Evolutionary conservation across 2,113 vertebrate genomes (phyloP), one percentile per base, ranked within the genome.

Genomic region (Vimba vimba): DNA sequence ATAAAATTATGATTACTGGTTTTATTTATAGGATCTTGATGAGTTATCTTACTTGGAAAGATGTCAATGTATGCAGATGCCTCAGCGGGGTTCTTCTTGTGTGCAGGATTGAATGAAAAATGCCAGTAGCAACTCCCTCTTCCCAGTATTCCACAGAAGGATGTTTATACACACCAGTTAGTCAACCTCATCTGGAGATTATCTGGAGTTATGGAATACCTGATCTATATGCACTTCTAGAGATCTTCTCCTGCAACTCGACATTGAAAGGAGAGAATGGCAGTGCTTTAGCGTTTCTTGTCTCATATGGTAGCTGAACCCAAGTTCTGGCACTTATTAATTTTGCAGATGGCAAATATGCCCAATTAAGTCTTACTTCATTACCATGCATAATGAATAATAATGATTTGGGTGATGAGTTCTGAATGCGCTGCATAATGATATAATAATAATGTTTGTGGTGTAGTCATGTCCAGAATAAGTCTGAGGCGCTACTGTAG

Each of bases 21-120:
- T 84, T 80, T 77, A 88, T 90, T 88, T 87, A 86, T 88, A 74
- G 25, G 19, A 76, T 52, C 50, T 45, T 85, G 83, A 80, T 85
- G 78, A 85, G 43, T 71, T 50, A 82, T 82, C 39, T 83, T 77
- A 74, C 59, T 59, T 71, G 76, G 82, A 85, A 82, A 62, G 43
- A 39, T 62, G 55, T 55, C 75, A 59, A 83, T 57, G 30, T 47
- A 66, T 66, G 10, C 55, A 75, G 17, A 19, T 36, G n/a, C 36
- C 80, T 69, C 59, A 8, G 7, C 43, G 71, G 55, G 82, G 43
- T 36, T 36, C 4, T 59, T 81, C 47, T 27, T 86, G 66, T 47
- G 66, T 17, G n/a, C 30, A 25, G 69, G 76, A 85, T 77, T 85
- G 30, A 57, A 76, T 1, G 55, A 73, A 30, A 79, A 68, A 62